Percentiles rank a stretch among this genome's conserved stretches.
phyloP scores from a whole-genome alignment of 2,888 invertebrate species.

The Harpalus rufipes region DNA sequence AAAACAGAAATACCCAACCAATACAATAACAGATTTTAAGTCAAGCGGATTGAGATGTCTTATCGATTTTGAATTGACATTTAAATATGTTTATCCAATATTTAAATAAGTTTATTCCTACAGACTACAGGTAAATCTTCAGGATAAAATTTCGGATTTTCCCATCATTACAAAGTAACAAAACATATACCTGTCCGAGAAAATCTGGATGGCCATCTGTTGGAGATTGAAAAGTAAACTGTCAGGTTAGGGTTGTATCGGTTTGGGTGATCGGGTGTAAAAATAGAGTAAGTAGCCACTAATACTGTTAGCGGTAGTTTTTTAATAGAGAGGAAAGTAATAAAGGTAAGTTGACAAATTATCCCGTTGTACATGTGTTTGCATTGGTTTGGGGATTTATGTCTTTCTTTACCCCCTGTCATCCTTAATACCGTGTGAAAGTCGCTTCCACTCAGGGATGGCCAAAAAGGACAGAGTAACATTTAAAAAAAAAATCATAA shows the following conservation, averaged over 20 bases:
- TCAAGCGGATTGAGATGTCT: background rate
- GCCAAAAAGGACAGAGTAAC: constrained; percentile 8
- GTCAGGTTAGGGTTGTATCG: constrained; percentile 29
- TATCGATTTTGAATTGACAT: background rate
- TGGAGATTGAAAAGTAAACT: constrained; percentile 6
- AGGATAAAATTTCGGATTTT: constrained; percentile 38
- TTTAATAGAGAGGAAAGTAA: constrained; percentile 57
- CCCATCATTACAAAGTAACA: constrained; percentile 31
- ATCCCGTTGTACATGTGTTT: constrained; percentile 60
- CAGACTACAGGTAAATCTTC: constrained; percentile 5
- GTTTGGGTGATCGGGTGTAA: constrained; percentile 30
- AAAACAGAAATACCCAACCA: constrained; percentile 14
- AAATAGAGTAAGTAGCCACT: constrained; percentile 56
- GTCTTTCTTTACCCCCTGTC: constrained; percentile 47
- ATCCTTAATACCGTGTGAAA: constrained; percentile 63
- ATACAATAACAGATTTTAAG: background rate
- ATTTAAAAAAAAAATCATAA: too few relatives aligned
- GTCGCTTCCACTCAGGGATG: constrained; percentile 36
- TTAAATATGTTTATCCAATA: constrained; percentile 36
- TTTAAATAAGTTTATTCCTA: background rate
- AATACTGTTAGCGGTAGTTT: constrained; percentile 64
- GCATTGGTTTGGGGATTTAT: constrained; percentile 64
- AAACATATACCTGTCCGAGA: background rate
- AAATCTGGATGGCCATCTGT: constrained; percentile 10
- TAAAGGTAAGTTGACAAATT: constrained; percentile 61